Base-by-base conservation (phyloP, 1,140 invertebrate genomes). In the Heliconius melpomene region DNA sequence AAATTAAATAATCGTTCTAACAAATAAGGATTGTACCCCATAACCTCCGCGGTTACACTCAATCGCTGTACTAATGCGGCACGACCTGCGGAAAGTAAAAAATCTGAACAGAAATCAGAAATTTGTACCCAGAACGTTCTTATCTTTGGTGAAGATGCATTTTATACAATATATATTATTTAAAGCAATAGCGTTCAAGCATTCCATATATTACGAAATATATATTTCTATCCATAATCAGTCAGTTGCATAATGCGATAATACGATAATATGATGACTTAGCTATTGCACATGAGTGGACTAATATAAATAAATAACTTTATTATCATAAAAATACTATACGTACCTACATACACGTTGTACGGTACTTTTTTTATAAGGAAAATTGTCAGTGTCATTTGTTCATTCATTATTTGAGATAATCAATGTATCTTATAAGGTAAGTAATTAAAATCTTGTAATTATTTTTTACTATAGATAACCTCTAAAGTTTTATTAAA, bases 231-330 rank as follows among this genome's bases (percentile, higher is more conserved):
- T 13, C 26, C 13, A 26, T 66, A 66, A 66, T 66, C 60, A 66
- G 26, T 66, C 11, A 66, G 9, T 66, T 66, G 60, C 60, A 66
- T 66, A 66, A 66, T 66, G 60, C 60, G 60, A 66, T 66, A 66
- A 29, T 66, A 29, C 60, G 60, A 66, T 66, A 29, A 26, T 26
- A 26, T 16, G 60, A 66, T 16, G 60, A 29, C 60, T 66, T 29
- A 5, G 23, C 60, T 66, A 60, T n/a, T 60, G 60, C 23, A 66
- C 9, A n/a, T 11, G 13, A 66, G 6, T 16, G 23, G 11, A 11
- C 20, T 66, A 66, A 26, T 57, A 57, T 57, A 57, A 23, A 57
- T 23, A 57, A 57, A n/a, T 60, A 23, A 52, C 18, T 20, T 20
- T 60, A 60, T 60, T 60, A 23, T 60, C 54, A 60, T 60, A 60